Percentiles rank a stretch among this genome's conserved stretches.
These are phyloP conservation scores for Knipowitschia caucasica DNA, from an alignment of 2,797 vertebrate species.

Conservation along the genomic window DNA sequence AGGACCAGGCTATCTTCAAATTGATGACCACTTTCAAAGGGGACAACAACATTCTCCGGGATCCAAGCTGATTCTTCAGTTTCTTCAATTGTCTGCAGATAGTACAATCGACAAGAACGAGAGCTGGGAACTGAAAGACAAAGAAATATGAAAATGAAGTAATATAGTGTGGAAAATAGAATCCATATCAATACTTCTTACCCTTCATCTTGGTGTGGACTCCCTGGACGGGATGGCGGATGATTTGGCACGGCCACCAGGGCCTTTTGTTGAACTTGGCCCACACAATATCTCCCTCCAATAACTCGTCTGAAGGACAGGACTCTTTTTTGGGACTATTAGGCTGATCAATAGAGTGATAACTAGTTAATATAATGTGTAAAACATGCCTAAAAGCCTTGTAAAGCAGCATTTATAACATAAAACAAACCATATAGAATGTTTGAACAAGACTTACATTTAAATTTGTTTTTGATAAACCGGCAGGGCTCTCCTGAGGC, in stretches of 20 bases:
- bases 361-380: slow-evolving; percentile 14
- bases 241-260: slow-evolving; percentile 95
- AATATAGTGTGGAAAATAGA: background rate
- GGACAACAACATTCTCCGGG: slow-evolving; percentile 82
- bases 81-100: slow-evolving; percentile 88
- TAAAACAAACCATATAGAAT: background rate
- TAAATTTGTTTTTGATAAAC: slow-evolving; percentile 70
- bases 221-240: slow-evolving; percentile 80
- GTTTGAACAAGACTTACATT: slow-evolving; percentile 57
- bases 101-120: slow-evolving; percentile 90
- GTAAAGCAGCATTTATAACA: background rate
- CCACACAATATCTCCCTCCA: slow-evolving; percentile 93
- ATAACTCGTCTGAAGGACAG: slow-evolving; percentile 80
- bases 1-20: slow-evolving; percentile 91
- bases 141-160: too few relatives aligned
- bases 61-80: slow-evolving; percentile 88
- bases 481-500: slow-evolving; percentile 56
- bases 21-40: slow-evolving; percentile 91
- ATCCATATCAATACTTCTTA: slow-evolving; percentile 45
- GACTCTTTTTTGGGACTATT: slow-evolving; percentile 84
- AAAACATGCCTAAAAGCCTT: background rate
- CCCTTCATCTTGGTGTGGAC: slow-evolving; percentile 95
- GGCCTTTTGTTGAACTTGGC: slow-evolving; percentile 96
- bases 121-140: slow-evolving; percentile 75
- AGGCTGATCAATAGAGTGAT: slow-evolving; percentile 61